Conservation (phyloP, 1,140 invertebrate genomes). For the Sminthurinus signatus region DNA sequence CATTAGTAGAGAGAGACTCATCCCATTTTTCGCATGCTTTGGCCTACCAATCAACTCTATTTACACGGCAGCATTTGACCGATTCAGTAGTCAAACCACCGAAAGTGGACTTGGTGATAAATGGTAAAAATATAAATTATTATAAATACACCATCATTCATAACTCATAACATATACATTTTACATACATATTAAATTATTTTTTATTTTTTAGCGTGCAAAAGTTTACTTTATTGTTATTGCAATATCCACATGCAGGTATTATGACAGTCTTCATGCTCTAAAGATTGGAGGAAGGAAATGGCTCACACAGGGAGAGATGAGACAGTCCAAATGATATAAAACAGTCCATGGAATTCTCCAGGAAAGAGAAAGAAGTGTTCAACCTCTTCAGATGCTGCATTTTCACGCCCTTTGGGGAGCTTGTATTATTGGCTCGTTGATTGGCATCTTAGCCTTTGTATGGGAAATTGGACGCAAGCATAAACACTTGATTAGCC, state of each 20-base stretch:
- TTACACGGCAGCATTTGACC: constrained; percentile 3
- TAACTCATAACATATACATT: too few species aligned
- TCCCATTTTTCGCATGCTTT: constrained; percentile 5
- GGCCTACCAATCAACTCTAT: background rate
- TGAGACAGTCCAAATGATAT: too few species aligned
- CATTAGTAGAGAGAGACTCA: background rate
- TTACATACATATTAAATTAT: too few species aligned
- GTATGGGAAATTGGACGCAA: too few species aligned
- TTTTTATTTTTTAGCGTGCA: too few species aligned
- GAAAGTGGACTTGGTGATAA: background rate
- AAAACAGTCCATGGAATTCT: too few species aligned
- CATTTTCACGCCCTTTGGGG: background rate
- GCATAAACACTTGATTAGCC: too few species aligned
- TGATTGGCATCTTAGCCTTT: background rate
- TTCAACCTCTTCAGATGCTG: background rate
- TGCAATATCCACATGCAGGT: too few species aligned
- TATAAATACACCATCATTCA: too few species aligned
- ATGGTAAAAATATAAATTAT: too few species aligned
- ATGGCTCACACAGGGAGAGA: background rate
- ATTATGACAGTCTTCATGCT: background rate
- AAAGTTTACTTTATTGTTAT: too few species aligned
- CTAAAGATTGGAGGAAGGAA: background rate
- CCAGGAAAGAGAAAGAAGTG: too few species aligned
- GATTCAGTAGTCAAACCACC: background rate
- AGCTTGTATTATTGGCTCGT: background rate